phyloP scores from a whole-genome alignment of 2,888 invertebrate genomes.

The Cylindroiulus punctatus region DNA sequence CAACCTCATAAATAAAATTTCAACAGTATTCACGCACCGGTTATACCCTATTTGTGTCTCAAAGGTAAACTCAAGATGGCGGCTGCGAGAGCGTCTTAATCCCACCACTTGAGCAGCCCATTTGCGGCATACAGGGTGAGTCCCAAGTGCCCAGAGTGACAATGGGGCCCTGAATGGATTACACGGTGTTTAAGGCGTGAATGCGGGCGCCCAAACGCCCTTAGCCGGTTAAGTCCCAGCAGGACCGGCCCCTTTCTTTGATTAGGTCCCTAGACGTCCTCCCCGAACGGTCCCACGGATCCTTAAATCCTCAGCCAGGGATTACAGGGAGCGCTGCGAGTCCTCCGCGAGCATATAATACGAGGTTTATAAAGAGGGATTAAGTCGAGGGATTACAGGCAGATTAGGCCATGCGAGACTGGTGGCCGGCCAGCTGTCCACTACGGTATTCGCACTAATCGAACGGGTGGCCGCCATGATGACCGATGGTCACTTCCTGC shows the following conservation, averaged over 20 bases:
- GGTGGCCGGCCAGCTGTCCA: constrained; percentile 50
- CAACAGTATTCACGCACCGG: too few relatives aligned
- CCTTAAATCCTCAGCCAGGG: background rate
- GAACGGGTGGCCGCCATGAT: constrained; percentile 3
- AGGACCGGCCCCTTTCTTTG: constrained; percentile 1
- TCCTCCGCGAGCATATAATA: constrained; percentile 43
- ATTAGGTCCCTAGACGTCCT: background rate
- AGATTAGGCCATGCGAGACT: constrained; percentile 32
- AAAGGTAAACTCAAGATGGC: too few relatives aligned
- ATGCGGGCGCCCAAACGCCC: background rate
- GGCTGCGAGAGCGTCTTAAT: too few relatives aligned
- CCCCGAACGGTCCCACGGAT: background rate
- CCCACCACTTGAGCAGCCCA: too few relatives aligned
- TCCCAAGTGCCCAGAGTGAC: background rate
- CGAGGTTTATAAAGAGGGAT: constrained; percentile 42
- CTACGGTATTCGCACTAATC: background rate
- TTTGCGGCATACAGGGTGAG: background rate
- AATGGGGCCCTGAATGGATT: background rate
- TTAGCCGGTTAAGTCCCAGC: background rate
- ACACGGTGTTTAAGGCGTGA: constrained; percentile 18
- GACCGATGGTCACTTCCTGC: constrained; percentile 1
- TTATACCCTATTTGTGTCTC: too few relatives aligned
- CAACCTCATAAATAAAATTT: too few relatives aligned
- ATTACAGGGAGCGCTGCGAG: background rate
- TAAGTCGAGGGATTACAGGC: constrained; percentile 18